Evolutionary conservation across 2,797 vertebrate genomes (phyloP), one percentile per base, ranked within the genome.

Genomic region (Acrossocheilus wenchowensis): DNA sequence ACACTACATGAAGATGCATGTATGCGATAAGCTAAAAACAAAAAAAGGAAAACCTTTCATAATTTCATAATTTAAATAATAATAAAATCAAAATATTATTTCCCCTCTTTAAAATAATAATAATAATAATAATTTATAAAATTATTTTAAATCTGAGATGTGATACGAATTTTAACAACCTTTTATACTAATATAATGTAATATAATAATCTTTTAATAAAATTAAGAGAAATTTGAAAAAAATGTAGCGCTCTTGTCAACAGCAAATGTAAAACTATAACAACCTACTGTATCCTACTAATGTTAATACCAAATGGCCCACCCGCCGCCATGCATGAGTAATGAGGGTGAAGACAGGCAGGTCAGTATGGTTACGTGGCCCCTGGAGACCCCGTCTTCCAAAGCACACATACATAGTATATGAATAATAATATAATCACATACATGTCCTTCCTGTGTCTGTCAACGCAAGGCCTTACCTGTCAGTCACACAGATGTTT

Each of bases 391-490:
- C 50, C 11, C 19, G 15, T 45, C n/a, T 57, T 60, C 41, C 57
- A 48, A 60, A 62, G 41, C 66, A 48, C 66, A 64, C 68, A 39
- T 23, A 30, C 52, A 41, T 60, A 64, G n/a, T 10, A 62, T 80
- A 62, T 80, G 66, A 85, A 84, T 68, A 68, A 68, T 81, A 81
- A 68, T 48, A 50, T 81, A 68, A 68, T 43, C 17, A 80, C 34
- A 69, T 78, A 30, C 68, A 73, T 73, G 52, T 80, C 78, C 26
- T 85, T 62, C n/a, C 30, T 79, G 50, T 60, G 68, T 62, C 77
- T 80, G 68, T 48, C 30, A 60, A 71, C 2, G 43, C 84, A 81
- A 74, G 41, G 43, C 54, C 41, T 19, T 14, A 36, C 50, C 68
- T 30, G 66, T 86, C 84, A 73, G 74, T 86, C 84, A 64, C 34